phyloP scores from a whole-genome alignment of 2,797 vertebrate genomes.

The Allochrocebus solatus region DNA sequence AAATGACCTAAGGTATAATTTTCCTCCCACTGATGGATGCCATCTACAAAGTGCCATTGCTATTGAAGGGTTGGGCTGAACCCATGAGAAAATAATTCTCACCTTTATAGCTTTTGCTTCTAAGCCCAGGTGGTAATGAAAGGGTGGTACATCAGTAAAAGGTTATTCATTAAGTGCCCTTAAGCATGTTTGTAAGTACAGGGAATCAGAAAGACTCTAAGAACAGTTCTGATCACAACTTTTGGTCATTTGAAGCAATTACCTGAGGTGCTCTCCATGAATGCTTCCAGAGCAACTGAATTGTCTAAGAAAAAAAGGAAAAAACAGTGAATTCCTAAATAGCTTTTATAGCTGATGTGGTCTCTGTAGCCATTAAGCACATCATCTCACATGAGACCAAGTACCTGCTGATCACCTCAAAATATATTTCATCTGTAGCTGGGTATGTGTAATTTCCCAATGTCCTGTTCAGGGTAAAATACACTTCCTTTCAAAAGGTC shows the following conservation, averaged over 20 bases:
- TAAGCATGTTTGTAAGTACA: slow-evolving; percentile 67
- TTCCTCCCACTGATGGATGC: slow-evolving; percentile 77
- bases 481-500: neutral
- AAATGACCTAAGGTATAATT: slow-evolving; percentile 79
- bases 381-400: neutral
- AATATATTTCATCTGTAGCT: neutral
- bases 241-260: slow-evolving; percentile 71
- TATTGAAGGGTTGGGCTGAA: slow-evolving; percentile 66
- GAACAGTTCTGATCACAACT: slow-evolving; percentile 63
- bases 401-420: neutral
- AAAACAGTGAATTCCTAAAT: neutral
- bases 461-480: neutral
- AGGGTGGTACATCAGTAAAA: slow-evolving; percentile 71
- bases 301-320: neutral
- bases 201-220: slow-evolving; percentile 59
- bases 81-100: slow-evolving; percentile 69
- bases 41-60: slow-evolving; percentile 72
- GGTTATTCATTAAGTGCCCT: slow-evolving; percentile 76
- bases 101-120: slow-evolving; percentile 75
- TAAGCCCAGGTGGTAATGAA: slow-evolving; percentile 77
- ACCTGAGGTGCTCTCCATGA: slow-evolving; percentile 38
- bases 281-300: slow-evolving; percentile 28
- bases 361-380: slow-evolving; percentile 27
- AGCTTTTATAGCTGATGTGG: neutral
- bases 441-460: neutral